Evolutionary conservation across 92 coral and sea anemone species (phyloP).

Genomic region (Parazoanthus atlanticus): DNA sequence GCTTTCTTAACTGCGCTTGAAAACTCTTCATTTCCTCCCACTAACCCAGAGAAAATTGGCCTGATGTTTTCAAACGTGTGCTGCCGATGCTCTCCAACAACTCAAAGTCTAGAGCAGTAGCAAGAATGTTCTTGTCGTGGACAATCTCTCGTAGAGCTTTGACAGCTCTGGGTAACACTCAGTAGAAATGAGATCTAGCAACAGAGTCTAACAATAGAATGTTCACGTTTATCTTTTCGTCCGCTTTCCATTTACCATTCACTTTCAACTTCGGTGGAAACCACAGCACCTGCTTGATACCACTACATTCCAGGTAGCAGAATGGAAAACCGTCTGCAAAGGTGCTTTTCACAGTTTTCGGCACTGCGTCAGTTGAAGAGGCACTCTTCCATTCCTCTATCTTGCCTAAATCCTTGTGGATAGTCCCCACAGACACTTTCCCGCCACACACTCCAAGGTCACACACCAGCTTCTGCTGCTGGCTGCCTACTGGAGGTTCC

Average conservation of each 20-base stretch:
- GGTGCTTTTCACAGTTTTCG: slow-evolving; percentile 18
- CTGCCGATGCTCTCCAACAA: slow-evolving; percentile 54
- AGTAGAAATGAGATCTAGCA: slow-evolving; percentile 50
- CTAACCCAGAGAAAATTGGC: slow-evolving; percentile 53
- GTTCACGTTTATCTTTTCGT: slow-evolving; percentile 35
- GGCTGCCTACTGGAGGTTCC: not conserved
- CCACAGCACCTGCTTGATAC: slow-evolving; percentile 34
- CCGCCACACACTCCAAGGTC: slow-evolving; percentile 7
- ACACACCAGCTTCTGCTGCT: slow-evolving; percentile 19
- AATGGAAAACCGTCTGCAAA: slow-evolving; percentile 45
- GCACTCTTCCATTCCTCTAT: slow-evolving; percentile 32
- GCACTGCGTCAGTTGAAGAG: slow-evolving; percentile 26
- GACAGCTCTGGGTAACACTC: slow-evolving; percentile 53
- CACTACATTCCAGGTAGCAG: slow-evolving; percentile 46
- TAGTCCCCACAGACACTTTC: slow-evolving; percentile 30
- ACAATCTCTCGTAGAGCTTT: slow-evolving; percentile 46
- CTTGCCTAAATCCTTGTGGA: slow-evolving; percentile 34
- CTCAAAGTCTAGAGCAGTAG: slow-evolving; percentile 56
- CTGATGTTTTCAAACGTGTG: slow-evolving; percentile 59
- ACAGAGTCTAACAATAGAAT: slow-evolving; percentile 54
- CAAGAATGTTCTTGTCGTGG: slow-evolving; percentile 32
- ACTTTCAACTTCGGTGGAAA: slow-evolving; percentile 38
- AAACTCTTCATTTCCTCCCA: slow-evolving; percentile 39
- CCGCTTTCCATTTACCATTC: slow-evolving; percentile 11
- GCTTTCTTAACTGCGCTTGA: slow-evolving; percentile 26